Percentiles rank a stretch among this genome's conserved stretches.
Evolutionary conservation across 2,888 invertebrate genomes (phyloP).

Genomic region (Agonopterix heracliana): DNA sequence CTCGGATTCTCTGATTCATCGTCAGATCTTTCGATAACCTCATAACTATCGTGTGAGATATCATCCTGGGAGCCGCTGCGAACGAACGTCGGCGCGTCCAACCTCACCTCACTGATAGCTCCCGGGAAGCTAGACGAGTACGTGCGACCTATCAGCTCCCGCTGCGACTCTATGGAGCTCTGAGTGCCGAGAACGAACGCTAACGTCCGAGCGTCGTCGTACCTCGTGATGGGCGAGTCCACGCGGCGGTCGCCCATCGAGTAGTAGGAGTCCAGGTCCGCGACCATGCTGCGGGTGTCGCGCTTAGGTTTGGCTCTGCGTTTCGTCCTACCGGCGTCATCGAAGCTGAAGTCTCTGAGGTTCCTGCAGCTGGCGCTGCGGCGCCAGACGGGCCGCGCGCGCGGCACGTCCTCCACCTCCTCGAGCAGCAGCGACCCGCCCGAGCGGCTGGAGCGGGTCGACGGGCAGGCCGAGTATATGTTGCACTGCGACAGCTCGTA

Average conservation of each 20-base stretch:
- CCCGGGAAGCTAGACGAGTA: conserved; percentile 93
- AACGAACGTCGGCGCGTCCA: conserved; percentile 79
- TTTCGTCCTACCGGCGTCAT: conserved; percentile 81
- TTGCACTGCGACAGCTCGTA: conserved; percentile 75
- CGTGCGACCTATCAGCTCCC: conserved; percentile 82
- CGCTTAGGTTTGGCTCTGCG: conserved; percentile 62
- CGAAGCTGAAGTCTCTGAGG: conserved; percentile 85
- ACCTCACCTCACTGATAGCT: conserved; percentile 81
- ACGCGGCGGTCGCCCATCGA: conserved; percentile 63
- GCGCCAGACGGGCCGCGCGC: conserved; percentile 78
- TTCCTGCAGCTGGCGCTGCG: conserved; percentile 90
- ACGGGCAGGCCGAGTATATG: conserved; percentile 72
- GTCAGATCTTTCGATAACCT: conserved; percentile 85
- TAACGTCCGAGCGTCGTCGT: conserved; percentile 79
- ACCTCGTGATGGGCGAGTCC: conserved; percentile 80
- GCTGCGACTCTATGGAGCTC: conserved; percentile 81
- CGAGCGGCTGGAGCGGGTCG: conserved; percentile 59
- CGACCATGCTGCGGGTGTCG: conserved; percentile 54
- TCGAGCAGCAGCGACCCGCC: conserved; percentile 48
- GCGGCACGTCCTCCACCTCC: conserved; percentile 27
- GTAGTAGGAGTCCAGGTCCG: conserved; percentile 53
- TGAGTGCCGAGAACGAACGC: conserved; percentile 41
- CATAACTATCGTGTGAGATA: conserved; percentile 92
- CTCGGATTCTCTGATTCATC: conserved; percentile 72
- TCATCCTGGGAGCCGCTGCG: conserved; percentile 88